Percentiles rank a stretch among this genome's conserved stretches.
These are phyloP conservation scores for Leptopilina syphax DNA, from an alignment of 2,888 invertebrate species.

Conservation along the genomic window DNA sequence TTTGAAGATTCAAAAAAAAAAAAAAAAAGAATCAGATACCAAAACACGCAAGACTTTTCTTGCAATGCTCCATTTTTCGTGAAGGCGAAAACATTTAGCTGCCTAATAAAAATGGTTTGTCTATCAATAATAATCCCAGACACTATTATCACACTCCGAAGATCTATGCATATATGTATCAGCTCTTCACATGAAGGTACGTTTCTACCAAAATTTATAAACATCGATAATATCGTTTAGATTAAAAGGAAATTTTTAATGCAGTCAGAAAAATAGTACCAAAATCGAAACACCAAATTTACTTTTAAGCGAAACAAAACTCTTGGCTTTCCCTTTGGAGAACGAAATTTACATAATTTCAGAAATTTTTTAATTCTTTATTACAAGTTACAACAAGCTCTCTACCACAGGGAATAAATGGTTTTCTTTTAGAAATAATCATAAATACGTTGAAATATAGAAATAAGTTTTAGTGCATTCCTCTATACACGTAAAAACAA, in stretches of 20 bases:
- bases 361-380: background rate
- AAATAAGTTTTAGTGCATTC: background rate
- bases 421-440: no score
- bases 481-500: slow-evolving; percentile 7
- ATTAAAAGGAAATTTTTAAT: background rate
- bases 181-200: slow-evolving; percentile 22
- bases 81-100: background rate
- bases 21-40: background rate
- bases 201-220: background rate
- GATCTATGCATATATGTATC: slow-evolving; percentile 29
- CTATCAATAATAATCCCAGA: slow-evolving; percentile 50
- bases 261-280: no score
- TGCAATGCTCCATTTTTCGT: slow-evolving; percentile 24
- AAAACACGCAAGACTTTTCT: slow-evolving; percentile 13
- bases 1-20: slow-evolving; percentile 43
- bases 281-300: no score
- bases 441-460: background rate
- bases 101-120: slow-evolving; percentile 40
- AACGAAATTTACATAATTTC: background rate
- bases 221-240: background rate
- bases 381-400: background rate
- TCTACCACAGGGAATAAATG: slow-evolving; percentile 10
- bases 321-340: background rate
- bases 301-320: background rate
- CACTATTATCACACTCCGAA: slow-evolving; percentile 21